phyloP scores from a whole-genome alignment of 2,113 vertebrate genomes.

The Tonatia bakeri region DNA sequence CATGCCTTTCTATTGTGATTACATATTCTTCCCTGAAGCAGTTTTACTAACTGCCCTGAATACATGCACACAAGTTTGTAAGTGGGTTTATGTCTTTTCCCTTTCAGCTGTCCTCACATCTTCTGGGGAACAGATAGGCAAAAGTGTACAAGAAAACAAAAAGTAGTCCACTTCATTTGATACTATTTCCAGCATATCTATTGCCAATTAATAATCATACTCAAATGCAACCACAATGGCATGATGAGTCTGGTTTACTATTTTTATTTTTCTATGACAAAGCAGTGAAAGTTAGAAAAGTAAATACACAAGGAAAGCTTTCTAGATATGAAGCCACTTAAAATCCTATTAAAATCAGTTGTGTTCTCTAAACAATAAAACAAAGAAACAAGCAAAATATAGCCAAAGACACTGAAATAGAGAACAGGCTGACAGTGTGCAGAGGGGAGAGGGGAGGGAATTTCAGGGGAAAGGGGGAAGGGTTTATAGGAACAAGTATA shows the following conservation, averaged over 20 bases:
- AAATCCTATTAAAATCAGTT: neutral
- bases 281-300: neutral
- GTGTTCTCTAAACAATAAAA: too few relatives aligned
- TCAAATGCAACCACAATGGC: neutral
- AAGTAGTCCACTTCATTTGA: neutral
- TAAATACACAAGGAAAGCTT: neutral
- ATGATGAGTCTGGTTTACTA: neutral
- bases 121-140: neutral
- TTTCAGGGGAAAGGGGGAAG: too few relatives aligned
- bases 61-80: neutral
- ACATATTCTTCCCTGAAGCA: neutral
- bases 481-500: too few relatives aligned
- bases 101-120: neutral
- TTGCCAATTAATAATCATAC: neutral
- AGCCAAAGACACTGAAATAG: too few relatives aligned
- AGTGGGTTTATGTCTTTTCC: neutral
- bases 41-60: neutral
- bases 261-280: neutral
- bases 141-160: neutral
- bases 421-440: too few relatives aligned
- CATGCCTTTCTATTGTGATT: neutral
- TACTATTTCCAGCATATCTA: neutral
- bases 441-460: too few relatives aligned
- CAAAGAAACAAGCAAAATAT: too few relatives aligned
- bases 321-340: neutral